Evolutionary conservation across 1,140 invertebrate genomes (phyloP), one percentile per base, ranked within the genome.

Genomic region (Drosophila pallidifrons): DNA sequence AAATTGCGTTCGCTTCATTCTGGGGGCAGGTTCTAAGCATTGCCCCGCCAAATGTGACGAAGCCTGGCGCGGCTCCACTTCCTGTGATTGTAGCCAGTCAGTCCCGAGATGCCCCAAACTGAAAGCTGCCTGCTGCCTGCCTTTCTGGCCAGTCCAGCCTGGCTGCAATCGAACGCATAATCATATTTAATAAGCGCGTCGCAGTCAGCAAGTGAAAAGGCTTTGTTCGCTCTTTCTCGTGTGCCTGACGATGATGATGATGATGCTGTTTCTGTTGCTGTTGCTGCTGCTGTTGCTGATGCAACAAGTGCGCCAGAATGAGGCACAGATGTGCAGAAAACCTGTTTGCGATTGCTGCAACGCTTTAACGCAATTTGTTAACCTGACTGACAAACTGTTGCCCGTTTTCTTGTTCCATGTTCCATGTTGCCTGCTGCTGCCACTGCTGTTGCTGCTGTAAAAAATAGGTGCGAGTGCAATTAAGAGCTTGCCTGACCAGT

Each of bases 171-270:
- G 86, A 90, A 89, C 85, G 82, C 85, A 89, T 85, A 89, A 89
- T 89, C 85, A 89, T 89, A 89, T 89, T 89, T 90, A 89, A 89
- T 89, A 89, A 89, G 86, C 81, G 81, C 82, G 63, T 68, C 68
- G 82, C 75, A 75, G 72, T 64, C 69, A 52, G 67, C 74, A 73
- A 77, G 49, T 67, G 75, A 72, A 66, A 72, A 73, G 57, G 47
- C 69, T 51, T 38, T 35, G 67, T 66, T 49, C 38, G 46, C 46
- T 49, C 13, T 10, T 49, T 49, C 13, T 25, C 13, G 46, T 16
- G 20, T 72, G 59, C 45, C 35, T 69, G 54, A 11, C 43, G 72
- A 35, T 72, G 38, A n/a, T 65, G 35, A 28, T 46, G 55, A 6
- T 52, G 70, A 25, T 82, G 61, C 11, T 58, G 66, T 2, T 65